Percentiles rank a stretch among this genome's conserved stretches.
These are phyloP conservation scores for Chaitophorus viminalis DNA, from an alignment of 2,888 invertebrate genomes.

Conservation along the genomic window DNA sequence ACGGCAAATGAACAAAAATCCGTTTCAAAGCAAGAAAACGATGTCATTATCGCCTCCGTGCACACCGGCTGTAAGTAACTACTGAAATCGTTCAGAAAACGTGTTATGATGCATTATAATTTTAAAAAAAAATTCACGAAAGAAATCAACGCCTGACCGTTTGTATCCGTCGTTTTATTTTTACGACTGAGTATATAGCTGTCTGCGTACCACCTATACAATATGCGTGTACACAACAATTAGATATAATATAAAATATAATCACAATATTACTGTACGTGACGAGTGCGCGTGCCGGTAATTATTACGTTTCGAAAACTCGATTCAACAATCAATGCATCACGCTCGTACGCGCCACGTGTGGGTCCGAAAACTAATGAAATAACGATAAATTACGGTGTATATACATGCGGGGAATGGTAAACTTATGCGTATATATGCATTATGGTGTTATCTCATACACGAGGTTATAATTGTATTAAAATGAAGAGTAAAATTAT, in stretches of 20 bases:
- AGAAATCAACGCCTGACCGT: constrained; percentile 4
- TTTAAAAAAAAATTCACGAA: background rate
- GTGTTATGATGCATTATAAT: background rate
- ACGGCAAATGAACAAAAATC: constrained; percentile 18
- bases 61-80: constrained; percentile 26
- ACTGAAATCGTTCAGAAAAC: background rate
- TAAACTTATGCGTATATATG: no score
- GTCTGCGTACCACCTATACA: background rate
- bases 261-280: no score
- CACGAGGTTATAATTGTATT: no score
- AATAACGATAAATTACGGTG: no score
- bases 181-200: background rate
- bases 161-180: no score
- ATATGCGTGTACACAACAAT: background rate
- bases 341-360: background rate
- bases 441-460: no score
- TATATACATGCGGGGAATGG: no score
- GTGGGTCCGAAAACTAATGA: no score
- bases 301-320: background rate
- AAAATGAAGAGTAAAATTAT: no score
- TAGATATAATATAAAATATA: background rate
- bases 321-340: background rate
- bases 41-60: background rate
- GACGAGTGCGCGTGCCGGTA: background rate
- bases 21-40: background rate